Evolutionary conservation across 2,888 invertebrate species (phyloP).

Genomic region (Epinotia ramella): DNA sequence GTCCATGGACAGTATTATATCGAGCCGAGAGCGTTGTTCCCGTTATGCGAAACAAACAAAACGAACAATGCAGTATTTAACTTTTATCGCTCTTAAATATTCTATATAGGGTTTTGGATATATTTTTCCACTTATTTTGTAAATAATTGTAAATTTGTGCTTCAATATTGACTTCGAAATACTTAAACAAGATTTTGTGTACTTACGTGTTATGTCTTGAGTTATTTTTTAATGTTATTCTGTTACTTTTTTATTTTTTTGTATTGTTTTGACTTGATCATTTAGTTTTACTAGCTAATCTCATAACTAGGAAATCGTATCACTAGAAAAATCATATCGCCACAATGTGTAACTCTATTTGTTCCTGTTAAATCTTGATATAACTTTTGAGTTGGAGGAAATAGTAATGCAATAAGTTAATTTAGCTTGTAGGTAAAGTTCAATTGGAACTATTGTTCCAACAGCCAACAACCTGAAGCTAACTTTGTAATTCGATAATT

Average conservation of each 20-base stretch:
- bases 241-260: constrained; percentile 52
- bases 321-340: constrained; percentile 24
- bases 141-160: constrained; percentile 79
- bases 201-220: constrained; percentile 54
- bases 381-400: neutral
- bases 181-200: constrained; percentile 49
- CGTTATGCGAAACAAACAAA: constrained; percentile 59
- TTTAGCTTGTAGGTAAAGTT: neutral
- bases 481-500: neutral
- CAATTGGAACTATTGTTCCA: neutral
- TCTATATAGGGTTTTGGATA: constrained; percentile 73
- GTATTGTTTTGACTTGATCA: constrained; percentile 50
- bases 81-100: constrained; percentile 66
- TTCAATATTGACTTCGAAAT: constrained; percentile 36
- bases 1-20: constrained; percentile 72
- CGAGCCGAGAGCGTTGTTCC: constrained; percentile 27
- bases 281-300: constrained; percentile 47
- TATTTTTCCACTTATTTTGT: constrained; percentile 73
- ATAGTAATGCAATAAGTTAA: neutral
- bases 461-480: too few relatives aligned
- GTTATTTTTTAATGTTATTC: constrained; percentile 52
- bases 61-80: constrained; percentile 77
- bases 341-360: neutral
- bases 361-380: neutral
- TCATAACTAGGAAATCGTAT: constrained; percentile 27